Evolutionary conservation across 1,140 invertebrate species (phyloP).

Genomic region (Atta cephalotes): DNA sequence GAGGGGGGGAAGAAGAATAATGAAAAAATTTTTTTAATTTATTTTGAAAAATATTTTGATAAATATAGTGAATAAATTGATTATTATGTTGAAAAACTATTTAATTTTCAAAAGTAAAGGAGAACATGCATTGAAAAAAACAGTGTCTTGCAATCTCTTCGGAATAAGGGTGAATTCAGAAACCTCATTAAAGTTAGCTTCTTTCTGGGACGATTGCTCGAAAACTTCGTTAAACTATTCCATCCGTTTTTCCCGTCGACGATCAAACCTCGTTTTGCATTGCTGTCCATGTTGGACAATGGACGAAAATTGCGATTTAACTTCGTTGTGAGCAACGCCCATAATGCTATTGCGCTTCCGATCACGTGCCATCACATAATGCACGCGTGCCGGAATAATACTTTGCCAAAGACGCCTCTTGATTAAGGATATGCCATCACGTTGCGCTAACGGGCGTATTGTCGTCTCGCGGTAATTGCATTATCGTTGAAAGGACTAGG

Average conservation of each 20-base stretch:
- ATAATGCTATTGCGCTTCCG: constrained; percentile 62
- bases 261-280: constrained; percentile 45
- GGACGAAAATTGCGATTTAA: constrained; percentile 74
- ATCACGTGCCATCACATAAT: constrained; percentile 75
- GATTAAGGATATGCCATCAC: constrained; percentile 56
- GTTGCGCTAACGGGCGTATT: constrained; percentile 63
- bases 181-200: constrained; percentile 53
- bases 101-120: constrained; percentile 6
- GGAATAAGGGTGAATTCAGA: constrained; percentile 34
- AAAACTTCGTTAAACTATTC: constrained; percentile 51
- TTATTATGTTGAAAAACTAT: not conserved
- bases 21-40: not conserved
- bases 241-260: constrained; percentile 21
- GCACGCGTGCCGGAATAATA: constrained; percentile 72
- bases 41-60: not conserved
- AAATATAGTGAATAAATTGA: not conserved
- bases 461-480: constrained; percentile 63
- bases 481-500: constrained; percentile 54
- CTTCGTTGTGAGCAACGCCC: constrained; percentile 62
- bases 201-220: constrained; percentile 39
- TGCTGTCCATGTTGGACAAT: constrained; percentile 58
- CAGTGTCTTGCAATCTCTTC: not conserved
- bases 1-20: not conserved
- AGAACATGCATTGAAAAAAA: not conserved
- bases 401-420: constrained; percentile 66